Base-by-base conservation (phyloP, 2,113 vertebrate species). In the Delphinus delphis region DNA sequence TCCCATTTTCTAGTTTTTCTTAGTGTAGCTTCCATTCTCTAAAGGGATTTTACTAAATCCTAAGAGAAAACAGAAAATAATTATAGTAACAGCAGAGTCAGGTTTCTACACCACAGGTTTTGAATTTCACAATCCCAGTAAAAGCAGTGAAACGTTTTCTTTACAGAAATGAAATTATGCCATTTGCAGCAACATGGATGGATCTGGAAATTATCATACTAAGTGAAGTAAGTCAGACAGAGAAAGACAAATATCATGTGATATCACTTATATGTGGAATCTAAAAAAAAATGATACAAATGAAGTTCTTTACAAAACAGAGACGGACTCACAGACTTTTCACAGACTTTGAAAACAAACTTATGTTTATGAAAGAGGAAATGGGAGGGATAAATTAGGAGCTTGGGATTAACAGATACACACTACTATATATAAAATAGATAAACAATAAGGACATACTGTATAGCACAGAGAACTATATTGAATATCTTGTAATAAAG, bases 41-140 rank as follows among this genome's bases (percentile, higher is more conserved):
- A 90, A 90, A 87, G 36, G 23, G 90, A 87, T 94, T 92, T 93
- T 97, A 60, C 41, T 55, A 92, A 92, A 80, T 90, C 58, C 17
- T 50, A 65, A 94, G 26, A 86, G 67, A 95, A 97, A 96, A 92
- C 25, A 94, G 53, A 93, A 95, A 85, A 84, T 74, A 96, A 92
- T 94, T 86, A 60, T 38, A 87, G 55, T 70, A 89, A 89, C 31
- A 92, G 31, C n/a, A 44, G 84, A 86, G 68, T 85, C 28, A 62
- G 50, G 18, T 93, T 97, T 92, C 68, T 93, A 91, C 20, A 38
- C 33, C 55, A 79, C 3, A 58, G 60, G 92, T 93, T 87, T 53
- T 92, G 31, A 94, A 76, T 95, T 55, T 47, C 58, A 41, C 26
- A 80, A 41, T 76, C 21, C 41, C 36, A 77, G 62, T 88, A 71